These are phyloP conservation scores for Silurus glanis DNA, from an alignment of 2,113 vertebrate species.

Conservation along the genomic window DNA sequence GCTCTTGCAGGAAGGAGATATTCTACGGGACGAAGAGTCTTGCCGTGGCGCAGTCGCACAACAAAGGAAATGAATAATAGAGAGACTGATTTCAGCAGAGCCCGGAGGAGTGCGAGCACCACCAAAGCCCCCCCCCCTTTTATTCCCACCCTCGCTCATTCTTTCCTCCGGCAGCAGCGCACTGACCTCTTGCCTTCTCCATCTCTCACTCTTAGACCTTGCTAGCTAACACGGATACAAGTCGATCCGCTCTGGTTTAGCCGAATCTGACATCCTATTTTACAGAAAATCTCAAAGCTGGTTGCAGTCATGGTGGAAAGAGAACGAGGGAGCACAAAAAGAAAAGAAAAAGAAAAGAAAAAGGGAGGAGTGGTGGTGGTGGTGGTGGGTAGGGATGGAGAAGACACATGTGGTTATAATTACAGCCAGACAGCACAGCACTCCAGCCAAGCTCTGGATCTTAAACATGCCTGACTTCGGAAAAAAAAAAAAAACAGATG, in stretches of 20 bases:
- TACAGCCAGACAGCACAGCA: constrained; percentile 89
- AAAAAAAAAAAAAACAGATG: not conserved
- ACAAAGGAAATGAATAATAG: constrained; percentile 76
- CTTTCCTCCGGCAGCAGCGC: constrained; percentile 60
- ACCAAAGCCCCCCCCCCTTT: too few species aligned
- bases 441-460: constrained; percentile 88
- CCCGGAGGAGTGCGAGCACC: constrained; percentile 61
- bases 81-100: constrained; percentile 72
- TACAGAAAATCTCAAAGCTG: constrained; percentile 55
- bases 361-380: constrained; percentile 32
- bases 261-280: constrained; percentile 52
- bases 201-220: constrained; percentile 38
- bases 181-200: constrained; percentile 32
- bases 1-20: constrained; percentile 59
- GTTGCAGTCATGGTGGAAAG: constrained; percentile 51
- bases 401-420: constrained; percentile 92
- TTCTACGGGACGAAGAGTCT: constrained; percentile 70
- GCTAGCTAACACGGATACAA: constrained; percentile 53
- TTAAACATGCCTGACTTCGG: constrained; percentile 83
- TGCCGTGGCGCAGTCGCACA: constrained; percentile 70
- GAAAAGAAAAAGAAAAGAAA: constrained; percentile 8
- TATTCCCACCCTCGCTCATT: constrained; percentile 49
- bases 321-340: constrained; percentile 25
- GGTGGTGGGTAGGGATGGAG: constrained; percentile 38
- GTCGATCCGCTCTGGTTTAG: constrained; percentile 59